Base-by-base conservation (phyloP, 2,797 vertebrate genomes). In the Arrhamphus sclerolepis region DNA sequence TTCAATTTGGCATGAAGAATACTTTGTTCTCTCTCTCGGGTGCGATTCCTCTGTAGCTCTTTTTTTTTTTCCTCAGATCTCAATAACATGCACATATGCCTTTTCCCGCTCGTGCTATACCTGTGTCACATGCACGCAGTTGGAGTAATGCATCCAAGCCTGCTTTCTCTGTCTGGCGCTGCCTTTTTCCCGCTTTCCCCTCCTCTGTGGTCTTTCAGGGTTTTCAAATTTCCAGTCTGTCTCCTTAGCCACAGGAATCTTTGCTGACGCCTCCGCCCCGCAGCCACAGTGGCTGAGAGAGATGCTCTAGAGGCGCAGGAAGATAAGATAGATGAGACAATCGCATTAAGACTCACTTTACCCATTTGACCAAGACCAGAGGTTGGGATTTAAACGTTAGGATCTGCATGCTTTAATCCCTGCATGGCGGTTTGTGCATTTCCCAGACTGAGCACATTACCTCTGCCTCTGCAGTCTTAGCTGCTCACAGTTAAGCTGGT, bases 321-420 rank as follows among this genome's bases (percentile, higher is more conserved):
- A 82, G 83, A 87, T 87, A 84, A 83, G 64, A 66, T 24, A 59
- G 69, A 59, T 46, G 68, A 83, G 78, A 82, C 83, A 83, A 83
- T 85, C 75, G 48, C 77, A 82, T 89, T 89, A 82, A 70, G 76
- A 56, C 68, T 68, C 76, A 72, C 79, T 78, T 81, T 72, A 72
- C 62, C 71, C 66, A 61, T 57, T 60, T 47, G 58, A 72, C 67
- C 67, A 62, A 77, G 65, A 80, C 72, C 66, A 81, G 71, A 67
- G 81, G 76, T 83, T 68, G 57, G 82, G 81, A 85, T 85, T 89
- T 80, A 62, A 84, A 79, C 66, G 69, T 66, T 70, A 20, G 55
- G 54, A 56, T 76, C 42, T 28, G 53, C 48, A 54, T 40, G 46
- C 38, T 72, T 72, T 62, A 85, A 74, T 56, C 68, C 62, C 56